A percentile compares a stretch with the other conserved stretches of the same genome.
Evolutionary conservation across 2,113 vertebrate genomes (phyloP).

Genomic region (Leptobrachium leishanense): DNA sequence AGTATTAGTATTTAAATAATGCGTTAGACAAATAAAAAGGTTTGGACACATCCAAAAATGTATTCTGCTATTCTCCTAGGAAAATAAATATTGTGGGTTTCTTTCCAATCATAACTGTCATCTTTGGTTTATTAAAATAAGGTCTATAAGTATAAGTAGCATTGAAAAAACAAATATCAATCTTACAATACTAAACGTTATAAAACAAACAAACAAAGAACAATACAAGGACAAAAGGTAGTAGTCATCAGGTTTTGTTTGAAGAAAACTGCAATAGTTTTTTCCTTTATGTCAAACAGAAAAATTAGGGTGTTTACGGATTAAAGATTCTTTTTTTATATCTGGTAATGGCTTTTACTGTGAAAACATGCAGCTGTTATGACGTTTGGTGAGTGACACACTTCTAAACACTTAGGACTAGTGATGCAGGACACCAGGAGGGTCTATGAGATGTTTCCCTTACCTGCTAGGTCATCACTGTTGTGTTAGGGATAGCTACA

Average conservation of each 20-base stretch:
- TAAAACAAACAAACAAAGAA: slow-evolving; percentile 17
- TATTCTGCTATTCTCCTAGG: slow-evolving; percentile 2
- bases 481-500: too few relatives aligned
- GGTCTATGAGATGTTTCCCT: too few relatives aligned
- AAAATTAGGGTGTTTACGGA: too few relatives aligned
- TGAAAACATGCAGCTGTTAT: too few relatives aligned
- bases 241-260: neutral
- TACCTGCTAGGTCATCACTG: too few relatives aligned
- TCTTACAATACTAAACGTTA: slow-evolving; percentile 26
- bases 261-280: too few relatives aligned
- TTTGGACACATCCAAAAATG: slow-evolving; percentile 2
- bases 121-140: slow-evolving; percentile 18
- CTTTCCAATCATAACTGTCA: slow-evolving; percentile 24
- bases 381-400: too few relatives aligned
- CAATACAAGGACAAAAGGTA: slow-evolving; percentile 28
- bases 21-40: slow-evolving; percentile 43
- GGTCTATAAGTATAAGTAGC: slow-evolving; percentile 5
- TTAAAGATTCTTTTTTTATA: too few relatives aligned
- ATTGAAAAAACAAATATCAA: slow-evolving; percentile 6
- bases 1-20: slow-evolving; percentile 49
- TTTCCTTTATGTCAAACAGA: too few relatives aligned
- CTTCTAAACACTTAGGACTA: too few relatives aligned
- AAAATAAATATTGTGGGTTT: slow-evolving; percentile 20
- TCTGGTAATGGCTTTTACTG: too few relatives aligned
- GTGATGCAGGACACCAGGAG: too few relatives aligned